Evolutionary conservation across 2,888 invertebrate genomes (phyloP), one percentile per base, ranked within the genome.

Genomic region (Resseliella maxima): DNA sequence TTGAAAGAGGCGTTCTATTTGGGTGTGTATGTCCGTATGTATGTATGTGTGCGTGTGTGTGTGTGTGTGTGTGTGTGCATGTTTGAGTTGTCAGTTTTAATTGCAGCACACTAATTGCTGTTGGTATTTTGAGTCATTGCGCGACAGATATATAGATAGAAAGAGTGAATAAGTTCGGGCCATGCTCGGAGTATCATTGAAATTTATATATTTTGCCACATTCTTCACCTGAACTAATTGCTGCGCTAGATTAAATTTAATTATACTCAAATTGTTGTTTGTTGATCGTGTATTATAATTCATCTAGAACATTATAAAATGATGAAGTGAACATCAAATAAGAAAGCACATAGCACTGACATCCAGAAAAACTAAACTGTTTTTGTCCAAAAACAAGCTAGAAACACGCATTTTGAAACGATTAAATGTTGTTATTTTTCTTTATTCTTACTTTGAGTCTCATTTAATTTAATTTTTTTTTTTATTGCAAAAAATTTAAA

Each of bases 221-320:
- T 38, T 83, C 38, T 83, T 83, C 24, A 83, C 83, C 83, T 83
- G 38, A 83, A 83, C 83, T 83, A 83, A 83, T 83, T 83, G 38
- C 36, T 83, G 83, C 83, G 83, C 36, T 38, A 38, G 83, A 83
- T 83, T 83, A 38, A 83, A 83, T 83, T 83, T 83, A 83, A 83
- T 83, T 83, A 83, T 38, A 83, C n/a, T 24, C 83, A n/a, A 83
- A 38, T 24, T 38, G 72, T 72, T 15, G 72, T 72, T 15, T 31
- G 31, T 72, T 2, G 31, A 72, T 0, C 31, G 31, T 72, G 31
- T 72, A 35, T 31, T 8, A 31, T 12, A 21, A 21, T 59, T 5
- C 27, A 3, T 59, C 10, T 2, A 18, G 24, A 3, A 27, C 59
- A 27, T 24, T n/a, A 59, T 5, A 27, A 59, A 59, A 59, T 72